Conservation (phyloP, 2,113 vertebrate genomes). For the Sinocyclocheilus maitianheensis region DNA sequence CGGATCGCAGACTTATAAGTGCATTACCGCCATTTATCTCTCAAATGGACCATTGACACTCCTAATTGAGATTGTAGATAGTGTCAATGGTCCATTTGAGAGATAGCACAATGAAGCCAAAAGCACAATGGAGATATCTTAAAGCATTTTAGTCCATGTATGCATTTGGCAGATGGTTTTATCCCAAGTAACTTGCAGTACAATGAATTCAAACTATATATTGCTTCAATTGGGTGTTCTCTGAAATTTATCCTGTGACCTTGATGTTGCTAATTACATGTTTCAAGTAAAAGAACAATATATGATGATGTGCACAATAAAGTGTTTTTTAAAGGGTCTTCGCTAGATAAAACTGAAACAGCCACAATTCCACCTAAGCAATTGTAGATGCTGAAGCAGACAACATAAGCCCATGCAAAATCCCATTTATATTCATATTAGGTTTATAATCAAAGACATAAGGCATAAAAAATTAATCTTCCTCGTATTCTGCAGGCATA, state of each 20-base stretch:
- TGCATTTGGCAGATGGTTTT: background rate
- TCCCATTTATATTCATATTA: constrained; percentile 11
- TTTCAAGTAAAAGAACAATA: background rate
- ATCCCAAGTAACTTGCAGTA: background rate
- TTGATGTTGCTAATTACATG: background rate
- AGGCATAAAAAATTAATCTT: background rate
- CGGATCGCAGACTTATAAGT: too few relatives aligned
- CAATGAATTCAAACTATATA: background rate
- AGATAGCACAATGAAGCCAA: background rate
- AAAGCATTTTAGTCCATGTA: too few relatives aligned
- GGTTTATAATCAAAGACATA: constrained; percentile 29
- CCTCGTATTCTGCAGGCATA: constrained; percentile 15
- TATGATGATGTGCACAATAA: background rate
- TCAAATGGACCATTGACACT: too few relatives aligned
- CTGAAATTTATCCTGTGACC: background rate
- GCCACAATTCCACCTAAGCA: background rate
- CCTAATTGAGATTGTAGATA: too few relatives aligned
- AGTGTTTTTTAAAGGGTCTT: background rate
- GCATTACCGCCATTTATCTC: too few relatives aligned
- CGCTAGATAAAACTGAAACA: background rate
- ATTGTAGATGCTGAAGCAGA: background rate
- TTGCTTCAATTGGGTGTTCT: background rate
- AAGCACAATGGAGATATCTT: background rate
- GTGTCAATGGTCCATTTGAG: too few relatives aligned
- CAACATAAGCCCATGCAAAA: background rate